Percentiles rank a stretch among this genome's conserved stretches.
Evolutionary conservation across 2,113 vertebrate species (phyloP).

Genomic region (Corythornis madagascariensis): DNA sequence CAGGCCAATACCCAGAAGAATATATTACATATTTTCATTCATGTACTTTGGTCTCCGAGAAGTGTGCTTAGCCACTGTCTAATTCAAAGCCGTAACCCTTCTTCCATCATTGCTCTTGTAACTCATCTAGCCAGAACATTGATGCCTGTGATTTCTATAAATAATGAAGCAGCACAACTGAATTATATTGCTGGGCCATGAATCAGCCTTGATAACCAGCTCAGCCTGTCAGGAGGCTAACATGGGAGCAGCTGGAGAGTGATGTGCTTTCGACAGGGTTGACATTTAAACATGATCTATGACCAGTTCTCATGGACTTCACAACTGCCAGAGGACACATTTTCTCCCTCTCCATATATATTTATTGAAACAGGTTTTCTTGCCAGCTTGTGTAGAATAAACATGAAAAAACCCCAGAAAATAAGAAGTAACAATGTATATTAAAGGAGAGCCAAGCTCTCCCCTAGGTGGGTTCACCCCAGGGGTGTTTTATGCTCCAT

Average conservation of each 20-base stretch:
- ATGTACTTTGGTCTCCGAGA: not conserved
- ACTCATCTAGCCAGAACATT: not conserved
- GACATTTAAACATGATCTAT: not conserved
- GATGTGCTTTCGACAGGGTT: not conserved
- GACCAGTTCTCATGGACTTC: not conserved
- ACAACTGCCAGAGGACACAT: not conserved
- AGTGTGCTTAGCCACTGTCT: not conserved
- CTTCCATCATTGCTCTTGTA: not conserved
- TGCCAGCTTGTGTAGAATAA: not conserved
- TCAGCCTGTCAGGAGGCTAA: not conserved
- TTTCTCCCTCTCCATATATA: not conserved
- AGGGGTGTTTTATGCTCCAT: rapidly evolving
- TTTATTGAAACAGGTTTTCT: not conserved
- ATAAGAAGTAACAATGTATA: not conserved
- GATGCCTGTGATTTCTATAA: slow-evolving; percentile 18
- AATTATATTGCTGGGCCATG: not conserved
- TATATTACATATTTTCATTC: not conserved
- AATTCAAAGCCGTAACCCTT: not conserved
- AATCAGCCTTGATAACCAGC: slow-evolving; percentile 3
- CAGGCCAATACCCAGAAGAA: not conserved
- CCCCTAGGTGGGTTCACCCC: not conserved
- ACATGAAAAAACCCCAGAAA: not conserved
- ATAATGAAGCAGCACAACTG: not conserved
- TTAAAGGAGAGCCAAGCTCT: not conserved
- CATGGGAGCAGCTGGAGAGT: not conserved